Evolutionary conservation across 2,113 vertebrate genomes (phyloP).

Genomic region (Phylloscopus trochiloides): DNA sequence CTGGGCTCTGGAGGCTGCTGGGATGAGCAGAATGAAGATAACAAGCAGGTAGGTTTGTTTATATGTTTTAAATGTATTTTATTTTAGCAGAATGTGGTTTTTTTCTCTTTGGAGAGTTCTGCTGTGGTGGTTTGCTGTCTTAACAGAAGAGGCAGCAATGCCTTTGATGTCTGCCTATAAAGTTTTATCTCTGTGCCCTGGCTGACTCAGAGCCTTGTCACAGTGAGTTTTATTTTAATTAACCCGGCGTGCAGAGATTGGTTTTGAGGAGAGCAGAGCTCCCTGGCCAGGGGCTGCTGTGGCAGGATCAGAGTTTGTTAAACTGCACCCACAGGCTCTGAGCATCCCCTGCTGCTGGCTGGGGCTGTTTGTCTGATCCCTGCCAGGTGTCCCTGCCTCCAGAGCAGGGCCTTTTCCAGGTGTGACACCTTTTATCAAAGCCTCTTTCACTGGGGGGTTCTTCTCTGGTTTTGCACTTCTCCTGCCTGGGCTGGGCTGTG

Average conservation of each 20-base stretch:
- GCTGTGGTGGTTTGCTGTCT: not conserved
- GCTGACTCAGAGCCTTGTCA: not conserved
- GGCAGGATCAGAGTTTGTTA: fast-evolving
- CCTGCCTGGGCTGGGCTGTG: not conserved
- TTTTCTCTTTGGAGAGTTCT: not conserved
- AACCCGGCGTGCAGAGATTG: fast-evolving
- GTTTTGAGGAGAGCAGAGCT: not conserved
- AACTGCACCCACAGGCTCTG: fast-evolving
- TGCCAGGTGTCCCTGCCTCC: fast-evolving
- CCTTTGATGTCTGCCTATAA: not conserved
- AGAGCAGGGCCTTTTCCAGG: fast-evolving
- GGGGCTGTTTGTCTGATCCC: fast-evolving
- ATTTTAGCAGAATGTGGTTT: fast-evolving
- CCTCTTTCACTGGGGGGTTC: fast-evolving
- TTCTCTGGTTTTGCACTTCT: fast-evolving
- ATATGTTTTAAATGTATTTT: fast-evolving
- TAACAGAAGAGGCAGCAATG: not conserved
- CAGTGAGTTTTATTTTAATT: not conserved
- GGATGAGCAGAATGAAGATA: not conserved
- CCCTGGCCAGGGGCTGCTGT: not conserved
- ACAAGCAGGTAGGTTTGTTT: not conserved
- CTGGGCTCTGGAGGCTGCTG: not conserved
- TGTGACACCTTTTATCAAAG: fast-evolving
- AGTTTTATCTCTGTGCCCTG: not conserved
- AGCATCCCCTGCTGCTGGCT: not conserved